Percentiles rank a stretch among this genome's conserved stretches.
phyloP scores from a whole-genome alignment of 2,113 vertebrate species.

The Chitala chitala region DNA sequence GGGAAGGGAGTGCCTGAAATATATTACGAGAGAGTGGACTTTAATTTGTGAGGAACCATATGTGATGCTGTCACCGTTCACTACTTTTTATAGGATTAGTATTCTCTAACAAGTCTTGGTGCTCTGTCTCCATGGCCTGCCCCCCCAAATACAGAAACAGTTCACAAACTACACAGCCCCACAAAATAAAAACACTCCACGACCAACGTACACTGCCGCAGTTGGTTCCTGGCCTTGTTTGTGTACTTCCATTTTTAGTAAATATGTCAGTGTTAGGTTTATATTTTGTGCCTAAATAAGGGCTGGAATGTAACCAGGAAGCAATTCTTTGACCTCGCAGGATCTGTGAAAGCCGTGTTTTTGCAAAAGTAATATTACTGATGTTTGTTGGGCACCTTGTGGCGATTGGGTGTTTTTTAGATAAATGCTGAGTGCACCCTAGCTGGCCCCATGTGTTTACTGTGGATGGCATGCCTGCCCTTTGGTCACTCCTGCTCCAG shows the following conservation, averaged over 20 bases:
- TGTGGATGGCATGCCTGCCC: too few species aligned
- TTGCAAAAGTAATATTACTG: neutral
- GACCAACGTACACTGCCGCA: neutral
- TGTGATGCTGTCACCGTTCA: too few species aligned
- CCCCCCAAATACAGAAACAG: neutral
- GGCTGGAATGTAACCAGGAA: constrained; percentile 12
- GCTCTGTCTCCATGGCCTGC: too few species aligned
- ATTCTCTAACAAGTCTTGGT: too few species aligned
- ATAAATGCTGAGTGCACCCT: neutral
- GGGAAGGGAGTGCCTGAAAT: too few species aligned
- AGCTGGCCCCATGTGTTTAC: neutral
- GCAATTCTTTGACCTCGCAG: neutral
- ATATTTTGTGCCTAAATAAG: constrained; percentile 2
- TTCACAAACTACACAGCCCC: neutral
- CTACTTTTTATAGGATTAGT: too few species aligned
- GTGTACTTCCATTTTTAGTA: neutral
- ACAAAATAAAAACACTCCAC: neutral
- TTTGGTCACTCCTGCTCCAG: neutral
- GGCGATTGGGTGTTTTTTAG: neutral
- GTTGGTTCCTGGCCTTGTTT: neutral
- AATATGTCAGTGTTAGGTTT: neutral
- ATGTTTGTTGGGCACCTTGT: neutral
- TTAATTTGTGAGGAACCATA: too few species aligned
- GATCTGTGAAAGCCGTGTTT: neutral
- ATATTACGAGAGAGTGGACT: too few species aligned